Evolutionary conservation across 2,113 vertebrate species (phyloP).

Genomic region (Carassius auratus): DNA sequence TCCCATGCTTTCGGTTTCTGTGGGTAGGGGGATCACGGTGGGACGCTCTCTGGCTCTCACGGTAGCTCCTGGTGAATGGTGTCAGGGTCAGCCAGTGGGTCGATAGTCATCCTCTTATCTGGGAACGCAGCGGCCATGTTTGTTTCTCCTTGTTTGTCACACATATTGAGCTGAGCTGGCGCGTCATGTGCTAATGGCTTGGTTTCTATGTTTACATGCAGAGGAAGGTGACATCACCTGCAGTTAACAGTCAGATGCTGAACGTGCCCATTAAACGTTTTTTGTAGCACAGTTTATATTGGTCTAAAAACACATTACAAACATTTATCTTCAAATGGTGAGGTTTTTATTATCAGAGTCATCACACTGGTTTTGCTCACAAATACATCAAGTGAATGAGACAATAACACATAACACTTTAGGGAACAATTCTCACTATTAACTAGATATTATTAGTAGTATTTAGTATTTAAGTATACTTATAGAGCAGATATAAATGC

Average conservation of each 20-base stretch:
- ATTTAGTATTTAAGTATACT: too few species aligned
- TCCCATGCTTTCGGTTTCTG: neutral
- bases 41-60: slow-evolving; percentile 31
- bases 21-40: neutral
- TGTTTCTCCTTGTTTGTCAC: slow-evolving; percentile 53
- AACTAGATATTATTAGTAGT: too few species aligned
- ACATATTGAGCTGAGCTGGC: slow-evolving; percentile 11
- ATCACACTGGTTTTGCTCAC: neutral
- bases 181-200: neutral
- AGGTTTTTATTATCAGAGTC: neutral
- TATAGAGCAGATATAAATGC: too few species aligned
- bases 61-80: neutral
- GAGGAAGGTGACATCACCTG: neutral
- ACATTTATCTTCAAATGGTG: too few species aligned
- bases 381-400: too few species aligned
- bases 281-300: neutral
- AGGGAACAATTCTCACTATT: too few species aligned
- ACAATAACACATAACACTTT: too few species aligned
- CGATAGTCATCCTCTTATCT: slow-evolving; percentile 61
- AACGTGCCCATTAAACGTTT: too few species aligned
- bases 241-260: neutral
- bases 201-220: neutral
- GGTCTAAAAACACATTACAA: too few species aligned
- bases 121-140: slow-evolving; percentile 63
- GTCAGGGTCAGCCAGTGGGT: neutral